Base-by-base conservation (phyloP, 2,888 invertebrate species). In the Drosophila sordidapex region DNA sequence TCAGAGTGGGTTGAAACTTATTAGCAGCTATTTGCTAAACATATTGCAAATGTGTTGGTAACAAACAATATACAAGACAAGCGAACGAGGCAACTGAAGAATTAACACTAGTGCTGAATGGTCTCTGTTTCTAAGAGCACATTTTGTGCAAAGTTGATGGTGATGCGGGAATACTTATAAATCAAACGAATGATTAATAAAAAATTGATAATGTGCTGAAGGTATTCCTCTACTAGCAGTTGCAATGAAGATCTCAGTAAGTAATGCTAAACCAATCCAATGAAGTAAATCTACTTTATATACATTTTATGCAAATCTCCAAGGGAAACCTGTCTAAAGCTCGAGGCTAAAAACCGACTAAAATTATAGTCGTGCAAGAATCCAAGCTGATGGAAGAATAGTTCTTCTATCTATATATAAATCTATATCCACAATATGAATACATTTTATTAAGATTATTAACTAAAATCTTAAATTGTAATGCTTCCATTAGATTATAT, bases 1-100 rank as follows among this genome's bases (percentile, higher is more conserved):
- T 29, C 35, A 25, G 21, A 61, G 73, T 74, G 78, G 71, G 73
- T 74, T 70, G 66, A 74, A 74, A 74, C 74, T 79, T 75, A 86
- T 90, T 91, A 89, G 90, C 90, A 81, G 79, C 81, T 76, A 75
- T 77, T 76, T 83, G 90, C 84, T 88, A 89, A 91, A 83, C 91
- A 91, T 85, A 72, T 63, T 70, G 74, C 74, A 65, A 29, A 73
- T 76, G 69, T 73, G 75, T 63, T 57, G 59, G 43, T 76, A 65
- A 61, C 68, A 67, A 61, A 57, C 40, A 40, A 48, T 25, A 64
- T 35, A 54, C 18, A 48, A 70, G 75, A 70, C 56, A 70, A 69
- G 52, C 74, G 57, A 71, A 69, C 40, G 27, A 33, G 46, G 48
- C 40, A 64, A 18, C 31, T 36, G 1, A 46, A 69, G 40, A 56